Base-by-base conservation (phyloP, 1,140 invertebrate genomes). In the Heterodera carotae region DNA sequence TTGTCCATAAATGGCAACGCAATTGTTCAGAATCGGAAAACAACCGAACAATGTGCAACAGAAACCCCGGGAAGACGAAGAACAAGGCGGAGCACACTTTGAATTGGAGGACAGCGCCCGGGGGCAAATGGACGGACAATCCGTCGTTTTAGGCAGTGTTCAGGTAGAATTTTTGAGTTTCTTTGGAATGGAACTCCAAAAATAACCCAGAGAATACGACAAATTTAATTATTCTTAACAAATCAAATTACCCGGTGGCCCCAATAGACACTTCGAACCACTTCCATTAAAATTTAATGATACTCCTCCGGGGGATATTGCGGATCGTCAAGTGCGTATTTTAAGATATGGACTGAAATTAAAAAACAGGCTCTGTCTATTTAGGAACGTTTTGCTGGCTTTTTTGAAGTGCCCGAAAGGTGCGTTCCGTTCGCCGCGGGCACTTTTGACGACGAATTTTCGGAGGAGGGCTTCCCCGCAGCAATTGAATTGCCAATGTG, bases 371-470 rank as follows among this genome's bases (percentile, higher is more conserved):
- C 15, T 15, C 22, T 56, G 25, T 15, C 22, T 56, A 10, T 77
- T 72, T 8, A 77, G 76, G 76, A 77, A 39, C 76, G 76, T 31
- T 77, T 77, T 27, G 18, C 27, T 8, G 76, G 76, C 6, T 77
- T 62, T 62, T 77, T 77, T 64, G 69, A 75, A 77, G 27, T 77
- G 25, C 76, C 76, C 29, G 76, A 77, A 22, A 15, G 76, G 22
- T 77, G 76, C 62, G 67, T 77, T 60, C 76, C 76, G 8, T 77
- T 77, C 29, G 36, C 59, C 3, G 36, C 59, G 34, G 59, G 27
- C 2, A 15, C 29, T 8, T n/a, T 33, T 22, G 53, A 69, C n/a
- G n/a, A 60, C 2, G 34, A 10, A 59, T 25, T 39, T 10, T 33
- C 18, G 10, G 43, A 69, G 62, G 29, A 10, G 18, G 76, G 69